Evolutionary conservation across 2,888 invertebrate genomes (phyloP).

Genomic region (Camptogramma bilineatum): DNA sequence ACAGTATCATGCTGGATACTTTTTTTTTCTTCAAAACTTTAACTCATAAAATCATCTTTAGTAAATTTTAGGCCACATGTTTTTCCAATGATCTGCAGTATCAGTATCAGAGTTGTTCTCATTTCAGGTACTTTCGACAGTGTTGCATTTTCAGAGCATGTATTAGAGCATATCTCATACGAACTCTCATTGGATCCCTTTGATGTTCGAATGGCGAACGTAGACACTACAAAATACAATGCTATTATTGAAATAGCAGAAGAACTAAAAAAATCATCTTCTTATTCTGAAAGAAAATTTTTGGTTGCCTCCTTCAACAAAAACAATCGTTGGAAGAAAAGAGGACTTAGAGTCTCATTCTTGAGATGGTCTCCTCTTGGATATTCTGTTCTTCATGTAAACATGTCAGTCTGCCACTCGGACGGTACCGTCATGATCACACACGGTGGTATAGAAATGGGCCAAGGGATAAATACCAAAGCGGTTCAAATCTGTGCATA

Average conservation of each 20-base stretch:
- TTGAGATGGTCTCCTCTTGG: slow-evolving; percentile 83
- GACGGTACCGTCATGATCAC: slow-evolving; percentile 86
- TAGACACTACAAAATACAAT: slow-evolving; percentile 54
- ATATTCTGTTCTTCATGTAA: slow-evolving; percentile 66
- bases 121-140: slow-evolving; percentile 79
- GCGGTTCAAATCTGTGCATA: slow-evolving; percentile 88
- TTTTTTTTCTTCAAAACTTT: no score
- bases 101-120: no score
- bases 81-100: no score
- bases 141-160: slow-evolving; percentile 81
- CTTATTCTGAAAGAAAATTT: slow-evolving; percentile 78
- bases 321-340: slow-evolving; percentile 90
- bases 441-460: slow-evolving; percentile 88
- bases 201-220: slow-evolving; percentile 82
- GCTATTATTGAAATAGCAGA: slow-evolving; percentile 77
- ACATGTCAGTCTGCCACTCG: slow-evolving; percentile 87
- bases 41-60: no score
- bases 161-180: slow-evolving; percentile 87
- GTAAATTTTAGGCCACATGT: no score
- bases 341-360: slow-evolving; percentile 86
- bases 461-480: slow-evolving; percentile 90
- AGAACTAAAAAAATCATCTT: slow-evolving; percentile 78
- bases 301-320: slow-evolving; percentile 83
- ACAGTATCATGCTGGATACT: no score
- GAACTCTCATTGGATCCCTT: slow-evolving; percentile 82